These are phyloP conservation scores for Meloidogyne chitwoodi DNA, from an alignment of 1,140 invertebrate species.

Conservation along the genomic window DNA sequence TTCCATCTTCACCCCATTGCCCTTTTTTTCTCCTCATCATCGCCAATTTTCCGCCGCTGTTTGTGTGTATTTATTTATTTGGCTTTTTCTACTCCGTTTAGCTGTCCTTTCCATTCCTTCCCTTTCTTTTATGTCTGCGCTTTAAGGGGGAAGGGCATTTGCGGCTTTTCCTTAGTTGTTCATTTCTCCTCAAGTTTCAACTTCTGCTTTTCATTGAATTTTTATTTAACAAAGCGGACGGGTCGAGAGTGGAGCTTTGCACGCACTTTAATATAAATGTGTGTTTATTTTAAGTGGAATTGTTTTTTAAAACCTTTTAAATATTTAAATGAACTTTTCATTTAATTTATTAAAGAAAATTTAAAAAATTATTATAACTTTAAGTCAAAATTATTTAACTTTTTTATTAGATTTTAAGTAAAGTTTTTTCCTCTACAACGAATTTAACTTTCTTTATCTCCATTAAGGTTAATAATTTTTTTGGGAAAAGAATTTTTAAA, in stretches of 20 bases:
- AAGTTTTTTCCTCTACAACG: too few species aligned
- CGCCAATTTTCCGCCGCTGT: neutral
- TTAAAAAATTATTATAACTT: too few species aligned
- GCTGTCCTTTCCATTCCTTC: neutral
- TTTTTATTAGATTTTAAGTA: too few species aligned
- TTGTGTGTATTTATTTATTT: neutral
- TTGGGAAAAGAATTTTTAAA: too few species aligned
- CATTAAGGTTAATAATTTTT: too few species aligned
- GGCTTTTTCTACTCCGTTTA: neutral
- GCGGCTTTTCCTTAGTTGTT: neutral
- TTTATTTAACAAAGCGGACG: neutral
- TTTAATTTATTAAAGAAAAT: neutral
- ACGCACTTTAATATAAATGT: neutral
- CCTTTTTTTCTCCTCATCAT: neutral
- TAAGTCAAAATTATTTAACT: too few species aligned
- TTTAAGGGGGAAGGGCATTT: neutral
- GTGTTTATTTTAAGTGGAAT: neutral
- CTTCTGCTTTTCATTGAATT: neutral
- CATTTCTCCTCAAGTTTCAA: slow-evolving; percentile 1
- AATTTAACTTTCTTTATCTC: too few species aligned
- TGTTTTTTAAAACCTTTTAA: neutral
- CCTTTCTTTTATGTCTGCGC: neutral
- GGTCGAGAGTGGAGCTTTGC: neutral
- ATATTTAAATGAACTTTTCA: neutral
- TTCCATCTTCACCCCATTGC: neutral